These are phyloP conservation scores for Elgaria multicarinata DNA, from an alignment of 2,113 vertebrate species.

Conservation along the genomic window DNA sequence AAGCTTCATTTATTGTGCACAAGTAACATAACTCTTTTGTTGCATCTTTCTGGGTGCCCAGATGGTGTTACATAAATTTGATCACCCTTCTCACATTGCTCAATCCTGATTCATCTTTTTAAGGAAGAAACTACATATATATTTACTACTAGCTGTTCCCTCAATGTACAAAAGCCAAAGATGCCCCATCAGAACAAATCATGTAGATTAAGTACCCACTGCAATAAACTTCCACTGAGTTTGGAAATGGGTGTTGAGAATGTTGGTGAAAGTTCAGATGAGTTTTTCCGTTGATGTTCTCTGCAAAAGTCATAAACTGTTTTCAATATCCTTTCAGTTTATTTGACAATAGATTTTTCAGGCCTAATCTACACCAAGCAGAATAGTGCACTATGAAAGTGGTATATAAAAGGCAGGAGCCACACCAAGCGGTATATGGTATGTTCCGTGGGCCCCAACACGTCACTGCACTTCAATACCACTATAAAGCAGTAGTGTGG, in stretches of 20 bases:
- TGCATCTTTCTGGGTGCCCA: not conserved
- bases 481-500: too few species aligned
- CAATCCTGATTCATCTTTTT: constrained; percentile 6
- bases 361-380: too few species aligned
- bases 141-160: not conserved
- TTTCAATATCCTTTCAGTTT: not conserved
- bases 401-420: too few species aligned
- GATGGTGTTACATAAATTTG: not conserved
- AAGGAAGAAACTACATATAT: not conserved
- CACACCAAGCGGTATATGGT: too few species aligned
- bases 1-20: not conserved
- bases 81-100: not conserved
- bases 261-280: not conserved
- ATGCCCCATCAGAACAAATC: constrained; percentile 18
- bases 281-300: not conserved
- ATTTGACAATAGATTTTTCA: too few species aligned
- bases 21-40: not conserved
- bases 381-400: too few species aligned
- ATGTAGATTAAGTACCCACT: constrained; percentile 19
- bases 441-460: too few species aligned
- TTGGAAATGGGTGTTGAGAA: constrained; percentile 22
- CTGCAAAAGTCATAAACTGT: constrained; percentile 14
- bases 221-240: constrained; percentile 15
- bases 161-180: not conserved
- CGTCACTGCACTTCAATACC: too few species aligned